A percentile compares a stretch with the other conserved stretches of the same genome.
These are phyloP conservation scores for Caiman crocodilus DNA, from an alignment of 2,797 vertebrate species.

Conservation along the genomic window DNA sequence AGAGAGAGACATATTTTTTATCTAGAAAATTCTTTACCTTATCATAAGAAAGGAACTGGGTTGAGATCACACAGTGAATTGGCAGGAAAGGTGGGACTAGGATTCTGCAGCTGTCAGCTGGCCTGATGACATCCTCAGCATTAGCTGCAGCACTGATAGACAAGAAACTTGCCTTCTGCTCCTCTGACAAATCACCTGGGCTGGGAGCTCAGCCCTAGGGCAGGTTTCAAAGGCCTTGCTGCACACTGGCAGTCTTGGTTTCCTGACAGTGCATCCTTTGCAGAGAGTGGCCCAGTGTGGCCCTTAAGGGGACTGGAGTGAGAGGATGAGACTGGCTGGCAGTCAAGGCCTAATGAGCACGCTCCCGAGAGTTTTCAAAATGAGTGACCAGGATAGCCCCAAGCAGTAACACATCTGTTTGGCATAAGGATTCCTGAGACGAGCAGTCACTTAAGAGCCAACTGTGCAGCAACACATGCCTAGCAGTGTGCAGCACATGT, in stretches of 20 bases:
- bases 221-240: background rate
- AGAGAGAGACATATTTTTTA: background rate
- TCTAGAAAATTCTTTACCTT: background rate
- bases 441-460: background rate
- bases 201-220: background rate
- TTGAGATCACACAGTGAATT: background rate
- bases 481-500: background rate
- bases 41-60: background rate
- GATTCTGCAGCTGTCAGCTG: background rate
- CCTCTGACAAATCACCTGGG: background rate
- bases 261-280: background rate
- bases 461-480: background rate
- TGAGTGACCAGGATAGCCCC: background rate
- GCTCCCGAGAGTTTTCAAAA: fast-evolving
- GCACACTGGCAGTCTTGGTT: background rate
- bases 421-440: background rate
- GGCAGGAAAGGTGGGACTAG: background rate
- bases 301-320: background rate
- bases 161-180: background rate
- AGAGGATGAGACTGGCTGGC: background rate
- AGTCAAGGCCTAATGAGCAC: background rate
- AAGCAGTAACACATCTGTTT: background rate
- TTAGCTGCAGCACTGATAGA: background rate
- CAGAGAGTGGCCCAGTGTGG: background rate
- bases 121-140: background rate